Evolutionary conservation across 2,113 vertebrate species (phyloP).

Genomic region (Notarius quadriscutis): DNA sequence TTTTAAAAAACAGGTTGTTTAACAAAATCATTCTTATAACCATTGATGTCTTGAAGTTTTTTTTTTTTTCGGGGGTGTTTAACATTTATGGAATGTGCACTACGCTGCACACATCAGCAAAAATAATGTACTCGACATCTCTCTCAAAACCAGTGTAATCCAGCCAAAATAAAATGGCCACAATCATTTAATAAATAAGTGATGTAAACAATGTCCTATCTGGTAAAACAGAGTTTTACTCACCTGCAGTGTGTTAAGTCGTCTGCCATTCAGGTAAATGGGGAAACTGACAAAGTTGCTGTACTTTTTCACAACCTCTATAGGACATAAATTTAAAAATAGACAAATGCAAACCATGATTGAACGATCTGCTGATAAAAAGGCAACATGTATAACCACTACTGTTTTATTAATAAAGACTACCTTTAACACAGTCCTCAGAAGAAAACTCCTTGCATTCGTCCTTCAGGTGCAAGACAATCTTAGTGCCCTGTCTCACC

Average conservation of each 20-base stretch:
- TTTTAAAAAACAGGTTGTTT: neutral
- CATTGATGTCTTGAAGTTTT: neutral
- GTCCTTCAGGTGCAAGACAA: slow-evolving; percentile 88
- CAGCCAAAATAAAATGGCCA: neutral
- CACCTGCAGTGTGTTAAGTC: slow-evolving; percentile 92
- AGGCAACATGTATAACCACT: neutral
- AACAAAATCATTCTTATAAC: neutral
- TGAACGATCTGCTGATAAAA: neutral
- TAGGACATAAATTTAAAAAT: slow-evolving; percentile 48
- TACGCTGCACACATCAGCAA: too few relatives aligned
- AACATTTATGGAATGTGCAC: too few relatives aligned
- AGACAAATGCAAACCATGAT: neutral
- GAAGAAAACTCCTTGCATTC: slow-evolving; percentile 90
- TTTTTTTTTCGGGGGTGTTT: neutral
- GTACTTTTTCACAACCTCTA: slow-evolving; percentile 95
- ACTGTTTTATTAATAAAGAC: neutral
- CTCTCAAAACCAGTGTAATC: neutral
- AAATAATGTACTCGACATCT: neutral
- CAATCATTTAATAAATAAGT: neutral
- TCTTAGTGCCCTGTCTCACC: slow-evolving; percentile 90
- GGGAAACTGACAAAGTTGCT: slow-evolving; percentile 98
- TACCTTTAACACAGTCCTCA: slow-evolving; percentile 90
- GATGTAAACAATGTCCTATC: neutral
- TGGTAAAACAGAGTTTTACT: slow-evolving; percentile 39
- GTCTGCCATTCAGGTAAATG: slow-evolving; percentile 87